Evolutionary conservation across 2,113 vertebrate genomes (phyloP).

Genomic region (Varanus salvator): DNA sequence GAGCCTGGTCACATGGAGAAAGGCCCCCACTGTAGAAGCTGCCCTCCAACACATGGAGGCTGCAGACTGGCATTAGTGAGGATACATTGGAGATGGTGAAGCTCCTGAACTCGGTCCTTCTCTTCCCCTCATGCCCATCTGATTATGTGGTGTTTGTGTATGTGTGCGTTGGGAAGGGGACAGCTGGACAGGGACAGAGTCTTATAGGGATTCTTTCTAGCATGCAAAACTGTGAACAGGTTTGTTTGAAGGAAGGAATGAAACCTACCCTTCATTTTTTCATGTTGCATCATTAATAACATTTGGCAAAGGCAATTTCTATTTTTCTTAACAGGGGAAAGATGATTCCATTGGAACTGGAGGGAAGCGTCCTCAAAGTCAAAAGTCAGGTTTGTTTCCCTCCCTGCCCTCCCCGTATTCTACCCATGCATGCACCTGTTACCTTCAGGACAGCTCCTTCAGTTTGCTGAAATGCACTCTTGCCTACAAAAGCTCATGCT

Average conservation of each 20-base stretch:
- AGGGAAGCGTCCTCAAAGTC: constrained; percentile 71
- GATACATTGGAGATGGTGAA: background rate
- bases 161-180: background rate
- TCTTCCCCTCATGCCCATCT: background rate
- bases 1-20: background rate
- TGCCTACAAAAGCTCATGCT: background rate
- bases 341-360: constrained; percentile 78
- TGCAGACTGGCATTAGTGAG: no score
- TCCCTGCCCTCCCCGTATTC: background rate
- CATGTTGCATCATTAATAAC: background rate
- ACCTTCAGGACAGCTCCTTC: background rate
- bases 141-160: background rate
- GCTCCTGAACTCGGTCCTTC: background rate
- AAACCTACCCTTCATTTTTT: rapidly evolving
- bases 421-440: background rate
- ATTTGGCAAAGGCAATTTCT: background rate
- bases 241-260: background rate
- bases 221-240: background rate
- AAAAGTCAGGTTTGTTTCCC: constrained; percentile 63
- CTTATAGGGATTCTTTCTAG: background rate
- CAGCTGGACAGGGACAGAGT: background rate
- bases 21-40: background rate
- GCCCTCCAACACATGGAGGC: background rate
- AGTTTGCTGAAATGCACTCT: background rate
- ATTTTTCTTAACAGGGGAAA: constrained; percentile 67